A percentile compares a stretch with the other conserved stretches of the same genome.
Evolutionary conservation across 2,113 vertebrate genomes (phyloP).

Genomic region (Corythoichthys intestinalis): DNA sequence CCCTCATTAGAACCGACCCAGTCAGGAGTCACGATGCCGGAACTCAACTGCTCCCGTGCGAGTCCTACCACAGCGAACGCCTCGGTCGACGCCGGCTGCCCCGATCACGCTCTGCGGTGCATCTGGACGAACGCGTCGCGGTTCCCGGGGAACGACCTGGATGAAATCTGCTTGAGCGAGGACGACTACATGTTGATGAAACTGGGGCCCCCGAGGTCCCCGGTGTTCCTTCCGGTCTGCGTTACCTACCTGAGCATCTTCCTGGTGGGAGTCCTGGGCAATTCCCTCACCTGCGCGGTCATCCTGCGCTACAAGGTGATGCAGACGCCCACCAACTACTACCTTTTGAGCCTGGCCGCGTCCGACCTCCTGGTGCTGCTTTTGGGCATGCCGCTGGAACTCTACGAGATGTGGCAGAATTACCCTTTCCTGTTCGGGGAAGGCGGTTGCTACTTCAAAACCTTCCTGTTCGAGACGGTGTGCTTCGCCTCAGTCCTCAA

Average conservation of each 20-base stretch:
- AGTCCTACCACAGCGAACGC: slow-evolving; percentile 4
- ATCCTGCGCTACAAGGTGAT: slow-evolving; percentile 65
- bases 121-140: slow-evolving; percentile 49
- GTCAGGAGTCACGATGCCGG: slow-evolving; percentile 26
- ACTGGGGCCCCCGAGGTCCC: slow-evolving; percentile 55
- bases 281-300: slow-evolving; percentile 66
- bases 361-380: slow-evolving; percentile 72
- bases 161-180: slow-evolving; percentile 52
- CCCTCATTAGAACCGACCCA: too few species aligned
- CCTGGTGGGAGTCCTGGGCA: slow-evolving; percentile 64
- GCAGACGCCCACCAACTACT: slow-evolving; percentile 73
- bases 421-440: slow-evolving; percentile 69
- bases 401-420: slow-evolving; percentile 71
- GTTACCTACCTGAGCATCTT: slow-evolving; percentile 67
- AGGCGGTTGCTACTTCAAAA: slow-evolving; percentile 72
- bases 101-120: slow-evolving; percentile 35
- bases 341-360: slow-evolving; percentile 70
- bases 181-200: slow-evolving; percentile 39
- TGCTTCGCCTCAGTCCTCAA: slow-evolving; percentile 75
- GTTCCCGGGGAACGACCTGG: slow-evolving; percentile 29
- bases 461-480: slow-evolving; percentile 71
- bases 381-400: slow-evolving; percentile 70
- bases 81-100: slow-evolving; percentile 35
- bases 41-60: slow-evolving; percentile 55
- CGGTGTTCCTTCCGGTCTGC: slow-evolving; percentile 61